These are phyloP conservation scores for Cremastinae sp. DNA, from an alignment of 2,888 invertebrate species.

Conservation along the genomic window DNA sequence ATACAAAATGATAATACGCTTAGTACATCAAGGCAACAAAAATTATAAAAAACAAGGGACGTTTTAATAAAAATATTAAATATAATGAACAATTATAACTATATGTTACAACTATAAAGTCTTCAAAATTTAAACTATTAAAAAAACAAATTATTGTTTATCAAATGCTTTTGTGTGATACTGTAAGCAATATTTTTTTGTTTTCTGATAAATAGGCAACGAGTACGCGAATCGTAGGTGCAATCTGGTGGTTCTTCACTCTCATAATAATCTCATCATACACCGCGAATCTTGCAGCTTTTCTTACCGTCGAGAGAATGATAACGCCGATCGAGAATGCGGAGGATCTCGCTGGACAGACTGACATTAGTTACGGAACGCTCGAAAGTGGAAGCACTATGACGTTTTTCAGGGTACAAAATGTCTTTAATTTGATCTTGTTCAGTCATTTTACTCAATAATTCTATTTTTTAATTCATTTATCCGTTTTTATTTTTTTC, in stretches of 20 bases:
- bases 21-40: too few relatives aligned
- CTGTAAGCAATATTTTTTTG: not conserved
- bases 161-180: not conserved
- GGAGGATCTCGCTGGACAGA: constrained; percentile 91
- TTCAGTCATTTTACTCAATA: not conserved
- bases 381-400: constrained; percentile 92
- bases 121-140: too few relatives aligned
- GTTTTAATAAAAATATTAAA: too few relatives aligned
- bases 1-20: too few relatives aligned
- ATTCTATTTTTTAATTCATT: not conserved
- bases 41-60: too few relatives aligned
- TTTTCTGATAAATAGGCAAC: constrained; percentile 80
- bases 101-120: too few relatives aligned
- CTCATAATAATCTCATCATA: constrained; percentile 95
- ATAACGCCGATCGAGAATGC: constrained; percentile 92
- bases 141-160: too few relatives aligned
- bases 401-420: constrained; percentile 90
- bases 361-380: constrained; percentile 92
- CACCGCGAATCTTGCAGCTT: constrained; percentile 95
- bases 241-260: constrained; percentile 96
- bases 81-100: too few relatives aligned
- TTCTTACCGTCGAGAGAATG: constrained; percentile 94
- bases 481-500: not conserved
- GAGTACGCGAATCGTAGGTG: constrained; percentile 91
- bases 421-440: not conserved